Evolutionary conservation across 2,888 invertebrate genomes (phyloP).

Genomic region (Brachyptera putata): DNA sequence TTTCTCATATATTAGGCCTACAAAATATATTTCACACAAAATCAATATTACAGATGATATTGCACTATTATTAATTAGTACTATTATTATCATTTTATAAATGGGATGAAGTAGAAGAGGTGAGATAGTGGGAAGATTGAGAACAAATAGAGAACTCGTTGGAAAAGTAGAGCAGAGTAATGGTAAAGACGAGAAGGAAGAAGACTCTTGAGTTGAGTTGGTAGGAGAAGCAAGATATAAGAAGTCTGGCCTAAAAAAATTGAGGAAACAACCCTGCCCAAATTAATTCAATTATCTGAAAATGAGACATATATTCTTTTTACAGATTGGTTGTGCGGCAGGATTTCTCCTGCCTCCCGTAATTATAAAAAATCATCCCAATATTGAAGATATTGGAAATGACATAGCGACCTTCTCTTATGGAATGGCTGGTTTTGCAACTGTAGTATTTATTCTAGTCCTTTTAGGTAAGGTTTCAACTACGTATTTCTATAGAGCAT

Average conservation of each 20-base stretch:
- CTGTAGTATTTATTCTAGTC: slow-evolving; percentile 75
- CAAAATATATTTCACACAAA: too few relatives aligned
- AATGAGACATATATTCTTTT: not conserved
- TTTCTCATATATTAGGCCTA: too few relatives aligned
- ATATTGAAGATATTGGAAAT: slow-evolving; percentile 57
- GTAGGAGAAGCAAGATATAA: not conserved
- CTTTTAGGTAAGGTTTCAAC: slow-evolving; percentile 69
- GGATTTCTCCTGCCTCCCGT: slow-evolving; percentile 58
- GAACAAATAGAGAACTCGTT: too few relatives aligned
- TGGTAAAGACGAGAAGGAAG: too few relatives aligned
- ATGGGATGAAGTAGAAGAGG: too few relatives aligned
- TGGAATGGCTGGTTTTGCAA: slow-evolving; percentile 75
- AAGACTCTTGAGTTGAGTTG: not conserved
- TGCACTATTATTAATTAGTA: too few relatives aligned
- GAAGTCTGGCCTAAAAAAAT: not conserved
- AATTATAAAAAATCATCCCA: slow-evolving; percentile 59
- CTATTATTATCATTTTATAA: too few relatives aligned
- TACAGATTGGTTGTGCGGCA: slow-evolving; percentile 50
- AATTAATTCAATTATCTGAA: not conserved
- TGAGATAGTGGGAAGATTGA: too few relatives aligned
- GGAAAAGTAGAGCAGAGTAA: too few relatives aligned
- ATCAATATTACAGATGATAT: too few relatives aligned
- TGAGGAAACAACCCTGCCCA: not conserved
- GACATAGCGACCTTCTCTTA: slow-evolving; percentile 83
- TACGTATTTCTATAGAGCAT: too few relatives aligned